phyloP scores from a whole-genome alignment of 2,888 invertebrate genomes.

The Melinopterus prodromus region DNA sequence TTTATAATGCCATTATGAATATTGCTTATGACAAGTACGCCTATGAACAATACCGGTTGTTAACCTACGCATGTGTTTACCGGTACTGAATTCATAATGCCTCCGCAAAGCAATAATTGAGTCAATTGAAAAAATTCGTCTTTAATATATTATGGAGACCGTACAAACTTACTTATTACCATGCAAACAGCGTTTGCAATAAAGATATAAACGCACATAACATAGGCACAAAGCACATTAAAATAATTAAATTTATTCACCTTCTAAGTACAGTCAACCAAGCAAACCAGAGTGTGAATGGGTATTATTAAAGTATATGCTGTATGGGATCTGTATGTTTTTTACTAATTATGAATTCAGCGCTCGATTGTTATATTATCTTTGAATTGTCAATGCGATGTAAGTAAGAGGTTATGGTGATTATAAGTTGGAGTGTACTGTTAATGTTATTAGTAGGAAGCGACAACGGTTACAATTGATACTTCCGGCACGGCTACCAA shows the following conservation, averaged over 20 bases:
- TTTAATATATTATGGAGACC: constrained; percentile 7
- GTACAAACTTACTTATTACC: constrained; percentile 8
- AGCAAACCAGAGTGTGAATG: no score
- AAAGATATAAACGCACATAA: constrained; percentile 22
- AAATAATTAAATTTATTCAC: constrained; percentile 31
- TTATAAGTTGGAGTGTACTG: constrained; percentile 13
- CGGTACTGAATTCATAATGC: background rate
- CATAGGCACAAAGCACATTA: constrained; percentile 10
- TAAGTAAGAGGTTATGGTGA: background rate
- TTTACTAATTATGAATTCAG: background rate
- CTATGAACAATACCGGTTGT: constrained; percentile 21
- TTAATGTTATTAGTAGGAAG: constrained; percentile 9
- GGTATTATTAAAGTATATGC: no score
- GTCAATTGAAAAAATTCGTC: background rate
- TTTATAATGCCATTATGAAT: constrained; percentile 19
- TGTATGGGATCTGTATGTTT: background rate
- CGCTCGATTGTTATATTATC: background rate
- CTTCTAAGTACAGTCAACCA: constrained; percentile 35
- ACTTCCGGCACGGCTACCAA: constrained; percentile 19
- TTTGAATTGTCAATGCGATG: constrained; percentile 20
- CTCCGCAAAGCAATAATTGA: constrained; percentile 13
- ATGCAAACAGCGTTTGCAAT: constrained; percentile 15
- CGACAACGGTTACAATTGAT: constrained; percentile 10
- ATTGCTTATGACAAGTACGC: constrained; percentile 20
- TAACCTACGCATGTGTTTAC: constrained; percentile 18